Evolutionary conservation across 2,888 invertebrate genomes (phyloP).

Genomic region (Agrochola litura): DNA sequence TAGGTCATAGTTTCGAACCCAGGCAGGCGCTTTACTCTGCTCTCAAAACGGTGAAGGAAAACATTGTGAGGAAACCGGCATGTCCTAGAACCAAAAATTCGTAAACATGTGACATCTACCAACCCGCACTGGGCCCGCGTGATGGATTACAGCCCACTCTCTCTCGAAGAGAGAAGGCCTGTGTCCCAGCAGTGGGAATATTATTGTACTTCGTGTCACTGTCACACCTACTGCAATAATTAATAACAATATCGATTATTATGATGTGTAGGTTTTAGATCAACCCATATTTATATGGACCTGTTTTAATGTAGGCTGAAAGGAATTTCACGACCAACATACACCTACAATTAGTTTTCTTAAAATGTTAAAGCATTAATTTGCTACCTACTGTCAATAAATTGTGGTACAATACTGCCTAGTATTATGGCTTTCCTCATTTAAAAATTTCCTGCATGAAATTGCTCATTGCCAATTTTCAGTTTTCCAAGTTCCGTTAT

Average conservation of each 20-base stretch:
- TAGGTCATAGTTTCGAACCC: too few relatives aligned
- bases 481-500: neutral
- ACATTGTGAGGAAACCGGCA: too few relatives aligned
- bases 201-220: neutral
- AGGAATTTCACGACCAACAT: constrained; percentile 41
- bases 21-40: too few relatives aligned
- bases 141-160: too few relatives aligned
- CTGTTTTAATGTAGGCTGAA: constrained; percentile 37
- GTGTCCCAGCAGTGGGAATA: too few relatives aligned
- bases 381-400: constrained; percentile 4
- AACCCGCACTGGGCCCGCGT: too few relatives aligned
- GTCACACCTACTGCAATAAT: constrained; percentile 20
- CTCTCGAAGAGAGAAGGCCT: too few relatives aligned
- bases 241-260: neutral
- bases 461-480: neutral
- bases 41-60: too few relatives aligned
- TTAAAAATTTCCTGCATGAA: too few relatives aligned
- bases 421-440: too few relatives aligned
- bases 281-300: constrained; percentile 21
- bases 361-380: neutral
- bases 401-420: neutral
- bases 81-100: too few relatives aligned
- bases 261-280: constrained; percentile 46
- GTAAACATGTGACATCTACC: too few relatives aligned
- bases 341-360: constrained; percentile 35